Percentiles rank a stretch among this genome's conserved stretches.
phyloP scores from a whole-genome alignment of 2,797 vertebrate species.

The Pseudochirops cupreus region DNA sequence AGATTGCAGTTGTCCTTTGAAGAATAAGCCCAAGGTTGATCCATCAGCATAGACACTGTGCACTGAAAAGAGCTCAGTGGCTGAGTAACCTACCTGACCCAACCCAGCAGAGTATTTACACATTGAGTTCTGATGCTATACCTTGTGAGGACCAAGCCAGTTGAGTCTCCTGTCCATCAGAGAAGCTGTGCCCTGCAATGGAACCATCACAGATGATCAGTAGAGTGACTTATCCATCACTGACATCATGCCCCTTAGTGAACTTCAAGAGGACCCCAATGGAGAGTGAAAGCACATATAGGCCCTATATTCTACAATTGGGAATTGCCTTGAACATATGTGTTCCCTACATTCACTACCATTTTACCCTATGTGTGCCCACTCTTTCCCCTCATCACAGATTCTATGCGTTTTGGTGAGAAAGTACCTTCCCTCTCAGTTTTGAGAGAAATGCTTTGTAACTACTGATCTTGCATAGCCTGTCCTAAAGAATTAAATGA shows the following conservation, averaged over 20 bases:
- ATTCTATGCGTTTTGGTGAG: not conserved
- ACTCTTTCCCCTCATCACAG: not conserved
- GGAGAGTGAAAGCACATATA: not conserved
- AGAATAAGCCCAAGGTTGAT: not conserved
- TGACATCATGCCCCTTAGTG: not conserved
- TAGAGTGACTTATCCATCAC: not conserved
- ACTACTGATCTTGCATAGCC: not conserved
- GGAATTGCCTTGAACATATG: not conserved
- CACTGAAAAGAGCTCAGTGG: no score
- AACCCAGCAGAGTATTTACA: not conserved
- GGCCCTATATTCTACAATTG: not conserved
- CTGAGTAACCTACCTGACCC: not conserved
- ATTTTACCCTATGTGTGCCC: not conserved
- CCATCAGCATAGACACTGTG: not conserved
- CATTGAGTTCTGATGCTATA: not conserved
- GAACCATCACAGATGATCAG: not conserved
- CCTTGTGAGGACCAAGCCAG: not conserved
- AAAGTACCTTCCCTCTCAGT: not conserved
- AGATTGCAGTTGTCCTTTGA: not conserved
- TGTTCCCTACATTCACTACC: not conserved
- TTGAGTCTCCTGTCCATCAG: not conserved
- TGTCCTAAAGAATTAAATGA: not conserved
- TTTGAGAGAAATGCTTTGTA: not conserved
- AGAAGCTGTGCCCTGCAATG: not conserved
- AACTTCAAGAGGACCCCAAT: not conserved